phyloP scores from a whole-genome alignment of 2,113 vertebrate species.

The Solea solea region DNA sequence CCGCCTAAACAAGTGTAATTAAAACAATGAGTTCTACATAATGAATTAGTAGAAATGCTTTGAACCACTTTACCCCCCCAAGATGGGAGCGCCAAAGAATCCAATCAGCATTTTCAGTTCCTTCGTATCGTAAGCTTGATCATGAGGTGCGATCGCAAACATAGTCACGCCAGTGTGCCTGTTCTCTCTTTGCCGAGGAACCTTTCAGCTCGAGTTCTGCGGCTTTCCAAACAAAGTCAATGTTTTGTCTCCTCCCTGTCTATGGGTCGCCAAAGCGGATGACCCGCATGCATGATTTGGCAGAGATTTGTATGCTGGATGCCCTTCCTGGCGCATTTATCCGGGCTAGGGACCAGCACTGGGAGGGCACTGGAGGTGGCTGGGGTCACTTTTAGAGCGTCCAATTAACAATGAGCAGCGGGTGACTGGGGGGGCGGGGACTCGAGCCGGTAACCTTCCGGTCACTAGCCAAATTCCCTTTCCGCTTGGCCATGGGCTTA shows the following conservation, averaged over 20 bases:
- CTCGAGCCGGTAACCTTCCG: too few species aligned
- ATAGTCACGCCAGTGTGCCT: conserved; percentile 21
- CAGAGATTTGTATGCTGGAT: too few species aligned
- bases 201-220: conserved; percentile 18
- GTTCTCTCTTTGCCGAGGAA: not conserved
- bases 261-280: too few species aligned
- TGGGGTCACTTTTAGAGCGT: too few species aligned
- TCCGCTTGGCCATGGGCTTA: too few species aligned
- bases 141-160: conserved; percentile 66
- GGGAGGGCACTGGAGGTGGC: too few species aligned
- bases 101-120: conserved; percentile 73
- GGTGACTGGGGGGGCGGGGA: too few species aligned
- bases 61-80: conserved; percentile 76
- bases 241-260: not conserved
- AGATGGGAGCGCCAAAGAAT: conserved; percentile 60
- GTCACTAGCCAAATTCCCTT: too few species aligned
- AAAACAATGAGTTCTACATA: conserved; percentile 79
- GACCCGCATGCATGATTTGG: too few species aligned
- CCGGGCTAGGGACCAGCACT: too few species aligned
- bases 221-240: not conserved
- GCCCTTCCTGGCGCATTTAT: too few species aligned
- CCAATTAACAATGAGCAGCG: too few species aligned
- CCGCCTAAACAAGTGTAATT: conserved; percentile 72
- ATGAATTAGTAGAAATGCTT: conserved; percentile 76
- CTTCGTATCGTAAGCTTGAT: conserved; percentile 65